A percentile compares a stretch with the other conserved stretches of the same genome.
Conservation (phyloP, 2,113 vertebrate genomes). For the Vireo altiloquus region DNA sequence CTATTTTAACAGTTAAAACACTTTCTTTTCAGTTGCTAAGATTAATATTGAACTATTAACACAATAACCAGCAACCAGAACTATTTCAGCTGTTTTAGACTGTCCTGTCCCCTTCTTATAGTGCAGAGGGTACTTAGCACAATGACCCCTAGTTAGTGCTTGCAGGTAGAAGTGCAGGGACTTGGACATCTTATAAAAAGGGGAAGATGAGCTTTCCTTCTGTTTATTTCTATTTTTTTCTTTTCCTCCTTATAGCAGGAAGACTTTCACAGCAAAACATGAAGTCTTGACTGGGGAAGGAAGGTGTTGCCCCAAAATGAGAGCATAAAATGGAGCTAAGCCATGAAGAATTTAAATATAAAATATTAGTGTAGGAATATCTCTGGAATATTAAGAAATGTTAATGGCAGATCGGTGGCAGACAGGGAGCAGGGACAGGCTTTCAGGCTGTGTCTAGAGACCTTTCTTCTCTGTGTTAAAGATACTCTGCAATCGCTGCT, state of each 20-base stretch:
- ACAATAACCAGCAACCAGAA: neutral
- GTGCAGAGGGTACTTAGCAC: neutral
- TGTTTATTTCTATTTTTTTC: neutral
- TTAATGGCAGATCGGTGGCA: neutral
- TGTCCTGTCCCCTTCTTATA: neutral
- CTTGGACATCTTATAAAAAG: neutral
- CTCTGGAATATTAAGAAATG: neutral
- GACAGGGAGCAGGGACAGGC: neutral
- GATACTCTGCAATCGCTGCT: neutral
- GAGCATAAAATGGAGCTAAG: neutral
- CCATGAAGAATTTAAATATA: neutral
- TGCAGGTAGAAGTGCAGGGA: neutral
- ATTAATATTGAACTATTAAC: fast-evolving
- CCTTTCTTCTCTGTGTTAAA: neutral
- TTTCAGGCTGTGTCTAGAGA: neutral
- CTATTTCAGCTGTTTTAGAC: neutral
- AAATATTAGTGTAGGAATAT: neutral
- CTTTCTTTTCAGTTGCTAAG: neutral
- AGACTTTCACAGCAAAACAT: neutral
- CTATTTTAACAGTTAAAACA: neutral
- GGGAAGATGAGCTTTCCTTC: neutral
- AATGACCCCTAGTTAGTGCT: neutral
- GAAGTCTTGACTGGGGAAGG: neutral
- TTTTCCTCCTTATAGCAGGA: neutral
- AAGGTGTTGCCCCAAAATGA: neutral